Base-by-base conservation (phyloP, 2,797 vertebrate species). In the Channa striata region DNA sequence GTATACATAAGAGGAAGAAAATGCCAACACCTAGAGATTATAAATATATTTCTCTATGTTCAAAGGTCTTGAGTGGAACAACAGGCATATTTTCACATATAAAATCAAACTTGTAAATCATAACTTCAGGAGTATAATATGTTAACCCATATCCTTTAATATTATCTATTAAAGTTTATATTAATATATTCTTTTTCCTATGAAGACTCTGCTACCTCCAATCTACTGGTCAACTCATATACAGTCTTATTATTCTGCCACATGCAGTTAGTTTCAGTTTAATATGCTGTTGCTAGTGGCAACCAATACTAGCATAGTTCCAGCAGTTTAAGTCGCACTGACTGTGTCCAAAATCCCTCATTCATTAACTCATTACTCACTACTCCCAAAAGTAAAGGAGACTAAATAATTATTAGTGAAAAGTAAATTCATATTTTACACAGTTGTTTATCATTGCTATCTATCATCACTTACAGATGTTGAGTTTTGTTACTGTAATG, bases 1-100 rank as follows among this genome's bases (percentile, higher is more conserved):
- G 46, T 33, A 43, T 74, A 75, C 68, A 19, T 19, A 46, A 52
- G 37, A 82, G 56, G 37, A 74, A 70, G 59, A 54, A 77, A 66
- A 59, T n/a, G n/a, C 14, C 52, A 54, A 7, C 14, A 13, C 17
- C 56, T 12, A 21, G 34, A 58, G 51, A 77, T 72, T 14, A 68
- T 58, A 59, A 66, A 73, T 66, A 12, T 57, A 0, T 74, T 39
- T 7, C n/a, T 44, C 20, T 48, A 13, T 74, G 43, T 68, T 66
- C 43, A 37, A 13, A n/a, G 11, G 33, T 39, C 11, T 25, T 13
- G 16, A 23, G 17, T 37, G 39, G 12, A 52, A 53, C 73, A 68
- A 25, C 10, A 49, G 11, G 6, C 16, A 67, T 20, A n/a, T 13
- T 70, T 59, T 75, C 10, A 56, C 39, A 30, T 44, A 58, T 39